Base-by-base conservation (phyloP, 2,797 vertebrate species). In the Sebastes minor region DNA sequence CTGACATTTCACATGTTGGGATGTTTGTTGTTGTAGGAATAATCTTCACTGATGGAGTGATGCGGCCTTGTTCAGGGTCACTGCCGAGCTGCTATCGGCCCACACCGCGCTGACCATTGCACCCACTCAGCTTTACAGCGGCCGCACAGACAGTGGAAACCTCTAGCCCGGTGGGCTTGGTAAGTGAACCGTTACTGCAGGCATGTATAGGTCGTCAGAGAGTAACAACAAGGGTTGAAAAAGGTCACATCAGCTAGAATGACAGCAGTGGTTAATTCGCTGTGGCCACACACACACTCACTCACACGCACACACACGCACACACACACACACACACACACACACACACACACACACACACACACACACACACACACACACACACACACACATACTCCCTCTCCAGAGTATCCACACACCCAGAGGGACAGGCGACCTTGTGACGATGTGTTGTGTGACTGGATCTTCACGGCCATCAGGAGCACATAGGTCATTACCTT, bases 221-320 rank as follows among this genome's bases (percentile, higher is more conserved):
- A 59, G 75, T 49, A 88, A 78, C 86, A 83, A 71, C 68, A 77
- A 81, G 84, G 80, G 71, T 65, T 61, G 83, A 70, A 76, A 79
- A 93, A 89, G 86, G 90, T 91, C 85, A 88, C 78, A 80, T 84
- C 75, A 67, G 70, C 57, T n/a, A 16, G 68, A 86, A 75, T 66
- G 84, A 86, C 89, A 80, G 67, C 52, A 55, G 42, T 59, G 71
- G 74, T 70, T 86, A 74, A 83, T 88, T 74, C 84, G 53, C 32
- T 78, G 55, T 59, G 68, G 42, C 52, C 28, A n/a, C 59, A 60
- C 57, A 27, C 67, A 56, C 76, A 62, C 46, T 60, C 2, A 13
- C 27, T 18, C 57, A 60, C 57, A 60, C 57, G 30, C 42, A 57
- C 2, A 20, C 23, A 59, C 28, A 13, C 5, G n/a, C 16, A 61